Evolutionary conservation across 2,113 vertebrate species (phyloP), one percentile per base, ranked within the genome.

Genomic region (Trogon surrucura): DNA sequence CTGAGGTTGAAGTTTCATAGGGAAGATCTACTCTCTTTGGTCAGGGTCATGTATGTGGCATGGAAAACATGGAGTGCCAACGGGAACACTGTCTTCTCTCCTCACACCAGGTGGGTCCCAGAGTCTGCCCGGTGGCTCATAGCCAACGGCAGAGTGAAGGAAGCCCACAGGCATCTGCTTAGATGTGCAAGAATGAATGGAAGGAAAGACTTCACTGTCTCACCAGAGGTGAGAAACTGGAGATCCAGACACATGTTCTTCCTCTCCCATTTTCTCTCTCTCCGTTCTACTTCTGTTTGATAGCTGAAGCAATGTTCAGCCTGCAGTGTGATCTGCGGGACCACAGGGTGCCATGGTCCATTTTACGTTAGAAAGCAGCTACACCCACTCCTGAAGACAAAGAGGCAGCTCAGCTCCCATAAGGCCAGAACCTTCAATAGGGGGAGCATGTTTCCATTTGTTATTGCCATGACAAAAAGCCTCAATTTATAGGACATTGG

Each of bases 111-210:
- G 98, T 99, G 99, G 98, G 97, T 99, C 77, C 99, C 99, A 60
- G 99, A 99, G 96, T 99, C 99, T 60, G 99, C 98, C 5, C 97
- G 98, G 47, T 99, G 99, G 99, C 98, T 99, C 73, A 92, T 99
- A 94, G 98, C 98, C 41, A 99, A 98, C 8, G 98, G 98, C 61
- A 98, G 97, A 36, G 83, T 96, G 53, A 96, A 98, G 3, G 95
- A 95, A 74, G 99, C 99, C 47, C 98, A 98, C 83, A 88, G 53
- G 61, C 98, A 98, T 93, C 97, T 99, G 77, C 89, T 97, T 54
- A 96, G 88, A 89, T 99, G 99, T 96, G 99, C 99, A 41, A 90
- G 93, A 50, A 97, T 98, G 69, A 99, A 99, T 22, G 95, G 98
- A 75, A 97, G 60, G 91, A 75, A 96, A 62, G 90, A 96, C 34